Conservation (phyloP, 2,888 invertebrate genomes). For the Blastobasis lacticolella region DNA sequence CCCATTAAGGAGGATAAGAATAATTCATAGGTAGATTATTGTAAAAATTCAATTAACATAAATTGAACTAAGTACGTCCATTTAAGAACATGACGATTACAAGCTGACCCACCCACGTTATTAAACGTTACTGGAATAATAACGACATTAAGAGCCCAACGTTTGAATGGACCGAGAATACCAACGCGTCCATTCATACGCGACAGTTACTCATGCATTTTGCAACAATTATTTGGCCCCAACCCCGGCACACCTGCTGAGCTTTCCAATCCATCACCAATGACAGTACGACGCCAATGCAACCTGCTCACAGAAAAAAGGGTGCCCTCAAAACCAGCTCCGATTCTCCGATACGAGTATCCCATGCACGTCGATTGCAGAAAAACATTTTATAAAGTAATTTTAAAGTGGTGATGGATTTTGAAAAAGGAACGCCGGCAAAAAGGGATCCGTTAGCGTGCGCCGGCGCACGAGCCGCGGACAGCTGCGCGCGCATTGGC, state of each 20-base stretch:
- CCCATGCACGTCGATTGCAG: conserved; percentile 14
- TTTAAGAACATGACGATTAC: no score
- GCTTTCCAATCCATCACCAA: conserved; percentile 10
- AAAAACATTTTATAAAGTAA: conserved; percentile 21
- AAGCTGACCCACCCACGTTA: not conserved
- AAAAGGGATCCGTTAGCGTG: conserved; percentile 26
- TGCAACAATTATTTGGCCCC: conserved; percentile 9
- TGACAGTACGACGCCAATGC: conserved; percentile 11
- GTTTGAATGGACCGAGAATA: no score
- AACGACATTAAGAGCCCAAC: no score
- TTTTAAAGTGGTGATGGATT: conserved; percentile 26
- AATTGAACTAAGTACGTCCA: not conserved
- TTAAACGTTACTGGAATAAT: no score
- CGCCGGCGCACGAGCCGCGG: conserved; percentile 46
- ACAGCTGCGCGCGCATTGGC: conserved; percentile 48
- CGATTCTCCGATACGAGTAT: conserved; percentile 11
- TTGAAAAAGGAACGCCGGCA: conserved; percentile 29
- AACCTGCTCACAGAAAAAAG: conserved; percentile 21
- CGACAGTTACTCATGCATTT: not conserved
- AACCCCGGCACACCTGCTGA: conserved; percentile 9
- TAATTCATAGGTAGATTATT: conserved; percentile 5
- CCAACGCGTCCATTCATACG: no score
- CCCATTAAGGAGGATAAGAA: conserved; percentile 6
- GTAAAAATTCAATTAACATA: conserved; percentile 9
- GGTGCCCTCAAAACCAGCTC: not conserved